These are phyloP conservation scores for Sula dactylatra DNA, from an alignment of 2,113 vertebrate genomes.

Conservation along the genomic window DNA sequence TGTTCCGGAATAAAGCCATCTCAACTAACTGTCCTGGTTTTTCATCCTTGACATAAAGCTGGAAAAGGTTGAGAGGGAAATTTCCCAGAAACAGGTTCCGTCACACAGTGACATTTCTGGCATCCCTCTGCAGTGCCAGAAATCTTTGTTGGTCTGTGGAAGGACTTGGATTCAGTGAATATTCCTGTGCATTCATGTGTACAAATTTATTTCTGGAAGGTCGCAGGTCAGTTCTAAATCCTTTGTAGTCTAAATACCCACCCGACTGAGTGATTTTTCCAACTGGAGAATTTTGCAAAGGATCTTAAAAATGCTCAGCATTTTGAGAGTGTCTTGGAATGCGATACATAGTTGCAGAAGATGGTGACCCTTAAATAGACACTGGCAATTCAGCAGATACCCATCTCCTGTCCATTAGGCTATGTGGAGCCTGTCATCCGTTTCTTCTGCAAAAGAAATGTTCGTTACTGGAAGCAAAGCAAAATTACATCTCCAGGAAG, in stretches of 20 bases:
- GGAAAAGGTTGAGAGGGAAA: neutral
- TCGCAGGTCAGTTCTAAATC: neutral
- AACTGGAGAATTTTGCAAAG: neutral
- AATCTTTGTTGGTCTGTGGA: fast-evolving
- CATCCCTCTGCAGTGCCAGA: neutral
- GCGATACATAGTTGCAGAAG: neutral
- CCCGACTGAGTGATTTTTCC: neutral
- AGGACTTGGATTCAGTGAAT: fast-evolving
- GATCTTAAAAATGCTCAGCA: neutral
- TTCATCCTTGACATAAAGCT: neutral
- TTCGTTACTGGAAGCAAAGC: neutral
- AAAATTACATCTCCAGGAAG: neutral
- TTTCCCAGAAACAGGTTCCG: neutral
- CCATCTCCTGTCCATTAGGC: neutral
- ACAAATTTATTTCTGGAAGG: neutral
- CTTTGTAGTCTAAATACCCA: neutral
- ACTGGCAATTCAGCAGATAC: neutral
- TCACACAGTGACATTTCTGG: neutral
- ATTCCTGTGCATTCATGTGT: fast-evolving
- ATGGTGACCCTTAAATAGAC: neutral
- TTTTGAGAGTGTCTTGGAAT: neutral
- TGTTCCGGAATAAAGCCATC: neutral
- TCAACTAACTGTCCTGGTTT: neutral
- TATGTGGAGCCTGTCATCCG: neutral
- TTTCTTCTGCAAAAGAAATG: neutral